These are phyloP conservation scores for Caenorhabditis brenneri DNA, from an alignment of 1,140 invertebrate genomes.

Conservation along the genomic window DNA sequence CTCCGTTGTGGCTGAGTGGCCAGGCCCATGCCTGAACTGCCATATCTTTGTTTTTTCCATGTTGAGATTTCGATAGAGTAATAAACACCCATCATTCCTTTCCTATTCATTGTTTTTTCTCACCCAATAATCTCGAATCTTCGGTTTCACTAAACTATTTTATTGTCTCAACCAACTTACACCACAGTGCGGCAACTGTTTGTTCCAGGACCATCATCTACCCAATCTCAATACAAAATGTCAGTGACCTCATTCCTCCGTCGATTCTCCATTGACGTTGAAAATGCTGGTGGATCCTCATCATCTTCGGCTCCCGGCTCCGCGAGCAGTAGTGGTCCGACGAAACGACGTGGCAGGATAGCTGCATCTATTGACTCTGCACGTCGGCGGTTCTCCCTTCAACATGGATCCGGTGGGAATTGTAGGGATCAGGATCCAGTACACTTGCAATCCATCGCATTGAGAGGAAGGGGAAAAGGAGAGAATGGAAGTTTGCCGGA, in stretches of 20 bases:
- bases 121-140: too few relatives aligned
- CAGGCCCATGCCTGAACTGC: too few relatives aligned
- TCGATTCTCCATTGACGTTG: conserved; percentile 18
- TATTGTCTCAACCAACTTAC: too few relatives aligned
- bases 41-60: too few relatives aligned
- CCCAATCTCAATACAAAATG: background rate
- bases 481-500: conserved; percentile 48
- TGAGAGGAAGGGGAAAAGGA: conserved; percentile 30
- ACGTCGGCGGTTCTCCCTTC: conserved; percentile 39
- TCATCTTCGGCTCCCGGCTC: background rate
- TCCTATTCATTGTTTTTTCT: too few relatives aligned
- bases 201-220: background rate
- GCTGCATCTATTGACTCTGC: conserved; percentile 42
- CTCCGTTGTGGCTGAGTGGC: too few relatives aligned
- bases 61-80: too few relatives aligned
- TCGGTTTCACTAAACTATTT: too few relatives aligned
- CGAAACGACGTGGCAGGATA: conserved; percentile 29
- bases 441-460: conserved; percentile 38
- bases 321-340: conserved; percentile 17
- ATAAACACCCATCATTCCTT: too few relatives aligned
- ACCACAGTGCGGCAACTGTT: too few relatives aligned
- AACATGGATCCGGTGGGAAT: conserved; percentile 1
- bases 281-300: conserved; percentile 21
- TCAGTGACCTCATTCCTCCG: conserved; percentile 24
- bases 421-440: conserved; percentile 17